Evolutionary conservation across 2,797 vertebrate species (phyloP).

Genomic region (Phataginus tricuspis): DNA sequence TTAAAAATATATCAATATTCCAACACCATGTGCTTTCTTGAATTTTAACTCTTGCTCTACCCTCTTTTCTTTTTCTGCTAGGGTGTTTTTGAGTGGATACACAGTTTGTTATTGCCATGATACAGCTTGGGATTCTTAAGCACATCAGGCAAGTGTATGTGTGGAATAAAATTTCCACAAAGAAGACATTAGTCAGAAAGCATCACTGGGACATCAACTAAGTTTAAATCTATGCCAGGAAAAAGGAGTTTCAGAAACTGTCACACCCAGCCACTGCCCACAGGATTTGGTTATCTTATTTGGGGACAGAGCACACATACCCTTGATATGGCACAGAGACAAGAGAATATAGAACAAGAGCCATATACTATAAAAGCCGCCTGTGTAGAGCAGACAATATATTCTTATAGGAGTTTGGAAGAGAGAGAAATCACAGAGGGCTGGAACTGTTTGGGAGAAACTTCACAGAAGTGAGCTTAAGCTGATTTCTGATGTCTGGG

Average conservation of each 20-base stretch:
- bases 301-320: neutral
- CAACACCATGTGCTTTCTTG: neutral
- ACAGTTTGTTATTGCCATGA: neutral
- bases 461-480: neutral
- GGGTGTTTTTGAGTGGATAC: neutral
- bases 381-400: neutral
- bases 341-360: neutral
- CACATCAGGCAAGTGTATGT: neutral
- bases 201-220: neutral
- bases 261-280: neutral
- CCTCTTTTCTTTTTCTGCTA: neutral
- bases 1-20: constrained; percentile 48
- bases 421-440: neutral
- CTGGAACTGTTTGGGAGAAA: neutral
- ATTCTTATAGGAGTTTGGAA: neutral
- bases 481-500: neutral
- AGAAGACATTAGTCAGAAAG: constrained; percentile 30
- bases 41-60: neutral
- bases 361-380: too few species aligned
- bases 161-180: constrained; percentile 13
- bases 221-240: neutral
- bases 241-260: constrained; percentile 39
- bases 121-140: neutral
- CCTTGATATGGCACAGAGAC: neutral
- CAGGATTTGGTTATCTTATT: neutral